phyloP scores from a whole-genome alignment of 2,797 vertebrate genomes.

The Pangasius djambal region DNA sequence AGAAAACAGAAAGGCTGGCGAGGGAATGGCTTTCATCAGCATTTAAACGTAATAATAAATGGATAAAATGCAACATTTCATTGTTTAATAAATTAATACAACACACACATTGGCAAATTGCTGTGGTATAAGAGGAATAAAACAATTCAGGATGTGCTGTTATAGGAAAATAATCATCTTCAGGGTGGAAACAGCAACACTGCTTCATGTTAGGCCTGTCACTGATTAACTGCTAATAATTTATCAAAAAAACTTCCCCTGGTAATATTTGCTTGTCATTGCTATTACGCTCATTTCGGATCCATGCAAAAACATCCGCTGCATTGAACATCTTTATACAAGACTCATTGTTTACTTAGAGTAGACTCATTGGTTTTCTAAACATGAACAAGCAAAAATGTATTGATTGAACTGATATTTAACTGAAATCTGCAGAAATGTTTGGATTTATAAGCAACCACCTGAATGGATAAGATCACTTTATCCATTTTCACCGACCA shows the following conservation, averaged over 20 bases:
- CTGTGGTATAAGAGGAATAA: not conserved
- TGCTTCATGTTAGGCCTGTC: not conserved
- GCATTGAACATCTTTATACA: not conserved
- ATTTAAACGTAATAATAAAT: not conserved
- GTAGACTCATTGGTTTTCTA: not conserved
- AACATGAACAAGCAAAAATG: not conserved
- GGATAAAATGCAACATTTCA: not conserved
- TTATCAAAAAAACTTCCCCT: not conserved
- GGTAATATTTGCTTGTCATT: not conserved
- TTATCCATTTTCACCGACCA: not conserved
- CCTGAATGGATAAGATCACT: not conserved
- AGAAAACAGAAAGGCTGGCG: too few species aligned
- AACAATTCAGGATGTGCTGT: not conserved
- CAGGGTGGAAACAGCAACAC: not conserved
- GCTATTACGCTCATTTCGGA: not conserved
- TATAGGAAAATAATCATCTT: not conserved
- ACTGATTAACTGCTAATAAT: not conserved
- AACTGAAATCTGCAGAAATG: not conserved
- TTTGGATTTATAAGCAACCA: not conserved
- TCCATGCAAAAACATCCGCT: not conserved
- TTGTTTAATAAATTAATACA: not conserved
- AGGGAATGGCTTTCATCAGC: not conserved
- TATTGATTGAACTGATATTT: not conserved
- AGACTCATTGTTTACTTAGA: not conserved
- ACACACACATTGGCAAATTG: not conserved